These are phyloP conservation scores for Geotrypetes seraphini DNA, from an alignment of 2,797 vertebrate genomes.

Conservation along the genomic window DNA sequence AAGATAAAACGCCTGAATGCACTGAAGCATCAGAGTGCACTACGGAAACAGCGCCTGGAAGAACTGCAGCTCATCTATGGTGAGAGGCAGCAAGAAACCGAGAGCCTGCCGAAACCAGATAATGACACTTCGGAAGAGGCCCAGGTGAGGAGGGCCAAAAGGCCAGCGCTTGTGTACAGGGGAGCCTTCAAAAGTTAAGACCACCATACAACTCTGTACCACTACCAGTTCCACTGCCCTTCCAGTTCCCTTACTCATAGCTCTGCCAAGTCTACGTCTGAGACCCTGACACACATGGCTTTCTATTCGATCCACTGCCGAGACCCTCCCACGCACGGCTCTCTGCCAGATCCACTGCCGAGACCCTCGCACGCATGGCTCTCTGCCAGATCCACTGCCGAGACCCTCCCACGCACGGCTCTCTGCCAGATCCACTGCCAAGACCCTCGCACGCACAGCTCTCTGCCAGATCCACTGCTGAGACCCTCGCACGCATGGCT, in stretches of 20 bases:
- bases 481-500: no score
- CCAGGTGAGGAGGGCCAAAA: background rate
- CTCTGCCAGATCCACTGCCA: no score
- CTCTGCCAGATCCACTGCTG: no score
- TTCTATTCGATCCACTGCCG: no score
- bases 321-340: no score
- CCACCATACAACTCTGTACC: background rate
- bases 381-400: no score
- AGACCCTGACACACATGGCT: no score
- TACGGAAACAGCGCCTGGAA: slow-evolving; percentile 33
- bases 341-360: no score
- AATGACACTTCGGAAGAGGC: background rate
- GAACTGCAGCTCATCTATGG: slow-evolving; percentile 51
- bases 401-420: no score
- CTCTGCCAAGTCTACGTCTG: background rate
- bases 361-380: no score
- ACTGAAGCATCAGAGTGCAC: slow-evolving; percentile 49
- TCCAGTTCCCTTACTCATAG: background rate
- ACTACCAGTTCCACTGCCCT: no score
- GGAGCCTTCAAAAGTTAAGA: background rate
- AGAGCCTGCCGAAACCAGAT: slow-evolving; percentile 42
- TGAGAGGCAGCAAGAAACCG: slow-evolving; percentile 22
- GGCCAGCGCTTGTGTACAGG: background rate
- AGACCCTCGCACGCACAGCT: no score
- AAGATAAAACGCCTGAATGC: slow-evolving; percentile 65